phyloP scores from a whole-genome alignment of 1,140 invertebrate genomes.

The Brachionus rotundiformis region DNA sequence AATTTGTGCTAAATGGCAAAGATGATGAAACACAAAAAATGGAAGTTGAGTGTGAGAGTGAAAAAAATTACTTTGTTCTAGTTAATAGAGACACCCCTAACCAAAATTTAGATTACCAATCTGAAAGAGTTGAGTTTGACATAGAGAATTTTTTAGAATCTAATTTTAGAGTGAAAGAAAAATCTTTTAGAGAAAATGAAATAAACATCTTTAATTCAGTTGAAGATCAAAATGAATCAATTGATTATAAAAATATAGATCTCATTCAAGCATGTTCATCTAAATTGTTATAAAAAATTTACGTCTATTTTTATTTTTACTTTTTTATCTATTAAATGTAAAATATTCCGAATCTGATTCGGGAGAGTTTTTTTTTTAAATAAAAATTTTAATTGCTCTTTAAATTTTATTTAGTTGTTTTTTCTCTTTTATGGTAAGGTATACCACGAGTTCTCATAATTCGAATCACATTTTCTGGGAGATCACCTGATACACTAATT shows the following conservation, averaged over 20 bases:
- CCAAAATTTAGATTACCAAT: not conserved
- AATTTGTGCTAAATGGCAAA: not conserved
- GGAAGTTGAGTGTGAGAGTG: not conserved
- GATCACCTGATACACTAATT: slow-evolving; percentile 53
- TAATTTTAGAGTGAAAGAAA: slow-evolving; percentile 39
- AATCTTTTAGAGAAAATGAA: slow-evolving; percentile 16
- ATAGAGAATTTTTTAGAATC: slow-evolving; percentile 32
- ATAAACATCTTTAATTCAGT: not conserved
- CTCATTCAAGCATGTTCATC: slow-evolving; percentile 18
- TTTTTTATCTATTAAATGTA: not conserved
- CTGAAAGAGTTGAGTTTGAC: slow-evolving; percentile 13
- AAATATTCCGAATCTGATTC: not conserved
- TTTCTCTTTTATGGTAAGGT: not conserved
- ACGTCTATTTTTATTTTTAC: not conserved
- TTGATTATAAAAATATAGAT: slow-evolving; percentile 34
- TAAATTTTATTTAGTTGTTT: not conserved
- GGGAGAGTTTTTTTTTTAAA: not conserved
- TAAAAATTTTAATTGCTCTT: not conserved
- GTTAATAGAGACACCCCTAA: not conserved
- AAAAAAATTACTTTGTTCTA: not conserved
- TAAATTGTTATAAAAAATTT: not conserved
- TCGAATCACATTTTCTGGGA: slow-evolving; percentile 31
- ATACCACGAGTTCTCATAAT: not conserved
- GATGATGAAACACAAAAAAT: not conserved
- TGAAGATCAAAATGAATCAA: not conserved